Evolutionary conservation across 2,888 invertebrate genomes (phyloP), one percentile per base, ranked within the genome.

Genomic region (Drosophila borealis): DNA sequence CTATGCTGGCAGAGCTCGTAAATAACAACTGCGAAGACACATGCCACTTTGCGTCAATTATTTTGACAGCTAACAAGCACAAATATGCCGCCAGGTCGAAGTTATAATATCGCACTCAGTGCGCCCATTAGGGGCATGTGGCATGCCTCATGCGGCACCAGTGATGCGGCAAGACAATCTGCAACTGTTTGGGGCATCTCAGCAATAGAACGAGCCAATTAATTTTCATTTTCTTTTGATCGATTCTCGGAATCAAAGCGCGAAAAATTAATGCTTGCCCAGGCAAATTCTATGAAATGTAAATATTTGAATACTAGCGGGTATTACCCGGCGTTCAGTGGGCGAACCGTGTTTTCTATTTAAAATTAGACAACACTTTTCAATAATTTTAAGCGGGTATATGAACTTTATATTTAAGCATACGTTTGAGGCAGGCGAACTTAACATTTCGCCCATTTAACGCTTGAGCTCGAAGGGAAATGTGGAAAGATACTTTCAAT

Each of bases 11-110:
- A 21, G 42, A 33, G 76, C 74, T 85, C 85, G 85, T 85, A 85
- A 85, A 84, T 85, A 80, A 84, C 76, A 67, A 77, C 69, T 54
- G 64, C 70, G 68, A 72, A 80, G 80, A 87, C 81, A 87, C 78
- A 85, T 80, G 87, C 87, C 85, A 87, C 81, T 85, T 87, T 84
- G 75, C 78, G 85, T 87, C 87, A 85, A 85, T 85, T 85, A 85
- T 85, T 85, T 81, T 85, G 87, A 85, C 87, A 85, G 87, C 78
- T 70, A 83, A 87, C 85, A 85, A 87, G 85, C 76, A 62, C 74
- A 83, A 81, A 80, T 81, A 80, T 83, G 78, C 78, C 63, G 60
- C 64, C 75, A 76, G 72, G 66, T 80, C 73, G 71, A 60, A 66
- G 59, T 68, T 74, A 81, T 81, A 70, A 77, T 67, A 78, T 70